phyloP scores from a whole-genome alignment of 2,888 invertebrate genomes.

The Hypsopygia costalis region DNA sequence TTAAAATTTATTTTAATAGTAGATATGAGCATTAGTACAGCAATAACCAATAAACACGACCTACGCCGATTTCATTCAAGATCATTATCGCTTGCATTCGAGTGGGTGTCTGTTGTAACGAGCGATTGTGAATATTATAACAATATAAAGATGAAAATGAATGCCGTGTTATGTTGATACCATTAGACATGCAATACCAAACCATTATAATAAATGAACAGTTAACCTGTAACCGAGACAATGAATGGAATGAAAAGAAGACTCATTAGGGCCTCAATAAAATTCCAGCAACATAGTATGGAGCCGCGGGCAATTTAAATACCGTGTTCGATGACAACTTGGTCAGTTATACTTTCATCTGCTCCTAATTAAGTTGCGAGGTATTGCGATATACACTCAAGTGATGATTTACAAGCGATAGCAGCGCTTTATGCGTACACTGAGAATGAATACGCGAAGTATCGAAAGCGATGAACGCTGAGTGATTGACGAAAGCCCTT shows the following conservation, averaged over 20 bases:
- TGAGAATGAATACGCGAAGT: not conserved
- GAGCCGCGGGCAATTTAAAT: constrained; percentile 48
- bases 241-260: too few relatives aligned
- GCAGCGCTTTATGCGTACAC: constrained; percentile 19
- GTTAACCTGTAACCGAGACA: constrained; percentile 57
- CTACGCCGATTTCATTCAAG: constrained; percentile 67
- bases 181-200: constrained; percentile 43
- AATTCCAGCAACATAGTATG: constrained; percentile 40
- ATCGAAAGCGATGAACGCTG: constrained; percentile 31
- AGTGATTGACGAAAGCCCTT: constrained; percentile 44
- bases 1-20: not conserved
- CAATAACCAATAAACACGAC: constrained; percentile 62
- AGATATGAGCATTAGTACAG: constrained; percentile 24
- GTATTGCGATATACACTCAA: constrained; percentile 39
- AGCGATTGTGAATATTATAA: constrained; percentile 65
- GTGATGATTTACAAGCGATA: constrained; percentile 31
- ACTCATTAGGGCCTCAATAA: constrained; percentile 62
- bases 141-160: constrained; percentile 37
- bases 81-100: constrained; percentile 62
- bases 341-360: constrained; percentile 40
- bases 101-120: constrained; percentile 61
- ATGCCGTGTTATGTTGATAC: constrained; percentile 33
- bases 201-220: constrained; percentile 54
- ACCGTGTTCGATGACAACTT: constrained; percentile 42
- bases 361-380: constrained; percentile 54